Evolutionary conservation across 2,797 vertebrate genomes (phyloP).

Genomic region (Myotis vivesi): DNA sequence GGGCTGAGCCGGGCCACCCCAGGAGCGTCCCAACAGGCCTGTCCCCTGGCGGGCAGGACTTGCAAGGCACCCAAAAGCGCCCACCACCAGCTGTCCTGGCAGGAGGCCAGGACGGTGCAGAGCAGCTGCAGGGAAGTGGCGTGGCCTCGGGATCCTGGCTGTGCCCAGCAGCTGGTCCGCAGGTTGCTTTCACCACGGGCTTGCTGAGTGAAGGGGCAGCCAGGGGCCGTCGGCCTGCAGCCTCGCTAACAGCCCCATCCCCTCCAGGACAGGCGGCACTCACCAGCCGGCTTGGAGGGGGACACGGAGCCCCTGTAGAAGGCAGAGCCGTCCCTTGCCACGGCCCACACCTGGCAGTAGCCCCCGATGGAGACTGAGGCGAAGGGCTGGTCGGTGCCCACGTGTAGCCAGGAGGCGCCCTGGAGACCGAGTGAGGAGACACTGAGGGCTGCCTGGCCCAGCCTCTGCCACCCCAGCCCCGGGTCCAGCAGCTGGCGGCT

Average conservation of each 20-base stretch:
- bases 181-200: fast-evolving
- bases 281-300: conserved; percentile 90
- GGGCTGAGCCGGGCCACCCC: background rate
- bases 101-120: background rate
- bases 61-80: background rate
- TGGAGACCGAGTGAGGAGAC: conserved; percentile 27
- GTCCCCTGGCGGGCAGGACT: background rate
- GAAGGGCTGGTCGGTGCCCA: conserved; percentile 97
- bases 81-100: background rate
- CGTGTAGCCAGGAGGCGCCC: conserved; percentile 97
- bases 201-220: background rate
- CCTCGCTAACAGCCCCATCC: fast-evolving
- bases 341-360: conserved; percentile 94
- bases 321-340: conserved; percentile 94
- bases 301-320: conserved; percentile 96
- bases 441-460: fast-evolving
- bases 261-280: background rate
- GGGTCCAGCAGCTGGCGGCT: fast-evolving
- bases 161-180: fast-evolving
- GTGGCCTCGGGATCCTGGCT: background rate
- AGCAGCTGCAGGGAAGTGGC: background rate
- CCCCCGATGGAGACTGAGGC: conserved; percentile 93
- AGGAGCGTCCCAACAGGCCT: background rate
- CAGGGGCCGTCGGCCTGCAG: fast-evolving
- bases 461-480: background rate